These are phyloP conservation scores for Knipowitschia caucasica DNA, from an alignment of 2,797 vertebrate genomes.

Conservation along the genomic window DNA sequence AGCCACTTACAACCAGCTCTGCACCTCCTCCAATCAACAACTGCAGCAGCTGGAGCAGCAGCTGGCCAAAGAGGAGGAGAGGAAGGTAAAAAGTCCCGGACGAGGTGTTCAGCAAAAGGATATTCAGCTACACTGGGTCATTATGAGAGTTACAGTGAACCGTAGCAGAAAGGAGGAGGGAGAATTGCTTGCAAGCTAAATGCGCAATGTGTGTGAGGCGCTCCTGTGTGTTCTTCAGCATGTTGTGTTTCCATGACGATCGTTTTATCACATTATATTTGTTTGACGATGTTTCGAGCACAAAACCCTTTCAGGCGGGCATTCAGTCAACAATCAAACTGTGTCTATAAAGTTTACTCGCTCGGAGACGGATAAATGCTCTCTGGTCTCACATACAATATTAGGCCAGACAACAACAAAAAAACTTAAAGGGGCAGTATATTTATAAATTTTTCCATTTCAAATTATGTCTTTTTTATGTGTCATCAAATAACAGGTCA, in stretches of 20 bases:
- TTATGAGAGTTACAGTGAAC: conserved; percentile 19
- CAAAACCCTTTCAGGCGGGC: conserved; percentile 57
- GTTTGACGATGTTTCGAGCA: conserved; percentile 50
- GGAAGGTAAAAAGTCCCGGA: conserved; percentile 82
- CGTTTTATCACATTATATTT: conserved; percentile 45
- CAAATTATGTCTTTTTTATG: too few species aligned
- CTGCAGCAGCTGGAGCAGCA: conserved; percentile 91
- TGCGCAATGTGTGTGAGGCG: conserved; percentile 41
- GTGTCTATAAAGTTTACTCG: too few species aligned
- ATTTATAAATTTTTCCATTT: too few species aligned
- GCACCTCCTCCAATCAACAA: conserved; percentile 83
- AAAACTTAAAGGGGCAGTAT: too few species aligned
- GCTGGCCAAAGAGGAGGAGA: conserved; percentile 88
- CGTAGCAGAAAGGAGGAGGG: conserved; percentile 29
- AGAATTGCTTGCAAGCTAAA: conserved; percentile 43
- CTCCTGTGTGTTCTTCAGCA: conserved; percentile 49
- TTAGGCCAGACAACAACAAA: too few species aligned
- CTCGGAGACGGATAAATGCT: too few species aligned
- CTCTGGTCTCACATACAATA: too few species aligned
- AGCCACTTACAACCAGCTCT: conserved; percentile 83
- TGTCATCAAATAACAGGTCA: too few species aligned
- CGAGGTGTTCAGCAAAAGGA: background rate
- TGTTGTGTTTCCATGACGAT: conserved; percentile 68
- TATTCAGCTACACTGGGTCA: conserved; percentile 1
- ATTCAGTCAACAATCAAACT: conserved; percentile 22